Conservation (phyloP, 2,797 vertebrate species). For the Anniella stebbinsi region DNA sequence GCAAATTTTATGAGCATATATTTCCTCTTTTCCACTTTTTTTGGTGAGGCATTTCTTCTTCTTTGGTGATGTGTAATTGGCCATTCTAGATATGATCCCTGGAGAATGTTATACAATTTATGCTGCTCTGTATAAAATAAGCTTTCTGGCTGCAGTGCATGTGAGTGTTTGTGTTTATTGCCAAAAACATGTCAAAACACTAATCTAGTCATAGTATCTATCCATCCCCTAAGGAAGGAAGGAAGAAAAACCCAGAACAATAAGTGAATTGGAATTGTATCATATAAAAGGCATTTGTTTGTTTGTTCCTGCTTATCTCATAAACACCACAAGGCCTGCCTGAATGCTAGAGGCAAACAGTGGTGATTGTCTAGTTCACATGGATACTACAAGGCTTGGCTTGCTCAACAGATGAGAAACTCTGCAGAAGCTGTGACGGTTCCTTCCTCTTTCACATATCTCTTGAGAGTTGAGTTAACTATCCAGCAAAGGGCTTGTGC, state of each 20-base stretch:
- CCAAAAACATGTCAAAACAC: conserved; percentile 9
- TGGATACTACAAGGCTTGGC: conserved; percentile 27
- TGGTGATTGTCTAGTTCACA: conserved; percentile 29
- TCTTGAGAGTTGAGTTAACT: not conserved
- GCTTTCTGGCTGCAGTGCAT: not conserved
- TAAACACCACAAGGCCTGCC: not conserved
- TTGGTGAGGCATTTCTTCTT: not conserved
- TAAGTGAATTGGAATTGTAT: conserved; percentile 43
- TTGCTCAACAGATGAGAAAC: conserved; percentile 34
- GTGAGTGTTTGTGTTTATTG: not conserved
- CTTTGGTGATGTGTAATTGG: not conserved
- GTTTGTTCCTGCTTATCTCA: conserved; percentile 56
- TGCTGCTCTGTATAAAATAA: not conserved
- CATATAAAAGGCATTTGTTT: conserved; percentile 42
- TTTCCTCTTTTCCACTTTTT: not conserved
- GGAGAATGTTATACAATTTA: not conserved
- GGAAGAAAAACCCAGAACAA: conserved; percentile 37
- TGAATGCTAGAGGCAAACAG: conserved; percentile 47
- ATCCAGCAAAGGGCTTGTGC: conserved; percentile 18
- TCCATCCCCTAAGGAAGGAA: conserved; percentile 1
- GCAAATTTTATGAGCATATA: not conserved
- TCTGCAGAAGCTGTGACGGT: conserved; percentile 31
- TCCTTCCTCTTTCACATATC: not conserved
- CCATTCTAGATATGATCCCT: not conserved
- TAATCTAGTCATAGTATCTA: conserved; percentile 6